Conservation (phyloP, 1,140 invertebrate species). For the Sinella curviseta region DNA sequence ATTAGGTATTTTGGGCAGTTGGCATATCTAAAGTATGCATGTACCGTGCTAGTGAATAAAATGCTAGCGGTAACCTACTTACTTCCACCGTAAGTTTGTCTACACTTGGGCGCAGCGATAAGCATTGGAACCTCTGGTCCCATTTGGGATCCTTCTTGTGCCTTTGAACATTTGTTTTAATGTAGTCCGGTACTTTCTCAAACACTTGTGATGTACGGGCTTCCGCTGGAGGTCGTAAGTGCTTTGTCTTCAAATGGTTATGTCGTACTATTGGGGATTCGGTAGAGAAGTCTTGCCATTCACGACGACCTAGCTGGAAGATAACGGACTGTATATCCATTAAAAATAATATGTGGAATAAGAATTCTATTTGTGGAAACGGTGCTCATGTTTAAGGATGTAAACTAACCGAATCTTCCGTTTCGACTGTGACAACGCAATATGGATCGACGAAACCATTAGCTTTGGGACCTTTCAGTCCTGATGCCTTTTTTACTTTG, state of each 20-base stretch:
- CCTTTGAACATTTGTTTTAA: conserved; percentile 34
- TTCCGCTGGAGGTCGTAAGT: conserved; percentile 29
- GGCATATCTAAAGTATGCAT: not conserved
- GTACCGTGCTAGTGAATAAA: not conserved
- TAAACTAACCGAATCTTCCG: conserved; percentile 33
- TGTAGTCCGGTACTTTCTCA: conserved; percentile 9
- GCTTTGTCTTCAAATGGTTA: conserved; percentile 20
- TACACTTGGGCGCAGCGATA: conserved; percentile 35
- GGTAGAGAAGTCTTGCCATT: conserved; percentile 38
- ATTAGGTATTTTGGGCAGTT: not conserved
- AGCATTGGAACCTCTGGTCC: conserved; percentile 45
- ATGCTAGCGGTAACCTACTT: not conserved
- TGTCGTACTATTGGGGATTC: conserved; percentile 28
- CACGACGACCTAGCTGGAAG: conserved; percentile 39
- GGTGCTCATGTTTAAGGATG: not conserved
- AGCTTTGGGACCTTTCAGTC: conserved; percentile 11
- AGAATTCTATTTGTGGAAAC: not conserved
- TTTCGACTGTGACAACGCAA: conserved; percentile 44
- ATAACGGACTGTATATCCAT: conserved; percentile 25
- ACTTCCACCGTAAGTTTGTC: conserved; percentile 43
- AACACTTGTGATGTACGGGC: conserved; percentile 35
- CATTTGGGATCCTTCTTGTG: conserved; percentile 36
- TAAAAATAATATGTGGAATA: not conserved
- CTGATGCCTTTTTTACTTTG: conserved; percentile 27
- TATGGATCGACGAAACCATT: conserved; percentile 33